A percentile compares a stretch with the other conserved stretches of the same genome.
Evolutionary conservation across 2,797 vertebrate species (phyloP).

Genomic region (Melopsittacus undulatus): DNA sequence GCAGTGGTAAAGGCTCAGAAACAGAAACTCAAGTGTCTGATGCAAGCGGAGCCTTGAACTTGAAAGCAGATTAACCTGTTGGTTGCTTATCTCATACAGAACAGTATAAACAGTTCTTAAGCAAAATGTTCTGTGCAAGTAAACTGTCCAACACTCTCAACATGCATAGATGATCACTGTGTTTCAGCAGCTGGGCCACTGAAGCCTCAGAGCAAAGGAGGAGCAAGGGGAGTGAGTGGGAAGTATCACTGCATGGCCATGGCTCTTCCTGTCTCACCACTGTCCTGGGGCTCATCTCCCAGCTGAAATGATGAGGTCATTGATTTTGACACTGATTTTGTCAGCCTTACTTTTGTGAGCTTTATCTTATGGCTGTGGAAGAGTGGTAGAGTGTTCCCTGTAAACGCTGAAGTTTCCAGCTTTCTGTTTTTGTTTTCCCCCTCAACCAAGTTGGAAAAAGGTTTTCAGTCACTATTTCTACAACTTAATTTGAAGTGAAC

Average conservation of each 20-base stretch:
- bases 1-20: neutral
- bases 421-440: neutral
- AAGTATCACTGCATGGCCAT: accelerated
- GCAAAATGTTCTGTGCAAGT: neutral
- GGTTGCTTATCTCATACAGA: neutral
- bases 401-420: neutral
- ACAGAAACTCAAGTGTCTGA: neutral
- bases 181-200: neutral
- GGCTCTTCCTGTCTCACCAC: accelerated
- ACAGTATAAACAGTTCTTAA: neutral
- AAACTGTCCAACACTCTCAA: neutral
- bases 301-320: neutral
- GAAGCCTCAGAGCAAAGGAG: neutral
- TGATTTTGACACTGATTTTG: neutral
- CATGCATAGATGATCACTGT: accelerated
- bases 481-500: neutral
- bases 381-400: neutral
- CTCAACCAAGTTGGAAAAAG: neutral
- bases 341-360: neutral
- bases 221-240: accelerated
- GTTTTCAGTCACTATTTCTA: neutral
- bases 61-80: neutral
- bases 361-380: neutral
- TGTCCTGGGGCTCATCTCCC: neutral
- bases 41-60: neutral